Evolutionary conservation across 2,797 vertebrate species (phyloP).

Genomic region (Labroides dimidiatus): DNA sequence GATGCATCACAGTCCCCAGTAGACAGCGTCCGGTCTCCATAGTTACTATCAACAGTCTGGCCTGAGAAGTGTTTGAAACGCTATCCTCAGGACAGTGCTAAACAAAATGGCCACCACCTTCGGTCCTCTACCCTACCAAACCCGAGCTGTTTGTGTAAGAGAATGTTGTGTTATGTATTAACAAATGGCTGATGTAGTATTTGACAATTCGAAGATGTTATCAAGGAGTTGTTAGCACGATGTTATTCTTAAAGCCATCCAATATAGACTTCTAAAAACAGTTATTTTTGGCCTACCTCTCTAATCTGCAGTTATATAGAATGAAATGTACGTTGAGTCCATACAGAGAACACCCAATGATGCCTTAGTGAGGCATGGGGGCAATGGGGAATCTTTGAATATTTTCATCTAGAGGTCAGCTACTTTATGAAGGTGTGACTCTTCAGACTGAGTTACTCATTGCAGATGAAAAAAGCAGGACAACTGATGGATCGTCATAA

Average conservation of each 20-base stretch:
- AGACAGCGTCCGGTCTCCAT: constrained; percentile 73
- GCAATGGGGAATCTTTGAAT: not conserved
- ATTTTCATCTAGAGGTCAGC: constrained; percentile 1
- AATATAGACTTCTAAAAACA: not conserved
- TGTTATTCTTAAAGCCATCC: constrained; percentile 2
- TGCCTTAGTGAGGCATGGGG: too few relatives aligned
- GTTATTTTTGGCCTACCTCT: not conserved
- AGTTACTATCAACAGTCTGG: constrained; percentile 78
- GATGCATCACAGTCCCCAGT: constrained; percentile 63
- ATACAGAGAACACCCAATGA: not conserved
- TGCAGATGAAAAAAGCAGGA: constrained; percentile 9
- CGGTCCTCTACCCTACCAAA: constrained; percentile 14
- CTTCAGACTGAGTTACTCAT: constrained; percentile 2
- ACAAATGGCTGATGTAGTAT: constrained; percentile 39
- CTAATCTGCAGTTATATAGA: not conserved
- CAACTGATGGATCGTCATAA: constrained; percentile 7
- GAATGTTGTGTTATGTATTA: constrained; percentile 36
- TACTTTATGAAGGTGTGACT: not conserved
- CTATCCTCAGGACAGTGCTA: constrained; percentile 55
- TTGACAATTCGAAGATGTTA: constrained; percentile 28
- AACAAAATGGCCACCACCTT: constrained; percentile 57
- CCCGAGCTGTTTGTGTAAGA: constrained; percentile 32
- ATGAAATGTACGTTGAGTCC: not conserved
- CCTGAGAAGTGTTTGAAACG: constrained; percentile 62
- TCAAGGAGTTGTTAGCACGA: constrained; percentile 2